Evolutionary conservation across 2,888 invertebrate species (phyloP).

Genomic region (Eremobia ochroleuca): DNA sequence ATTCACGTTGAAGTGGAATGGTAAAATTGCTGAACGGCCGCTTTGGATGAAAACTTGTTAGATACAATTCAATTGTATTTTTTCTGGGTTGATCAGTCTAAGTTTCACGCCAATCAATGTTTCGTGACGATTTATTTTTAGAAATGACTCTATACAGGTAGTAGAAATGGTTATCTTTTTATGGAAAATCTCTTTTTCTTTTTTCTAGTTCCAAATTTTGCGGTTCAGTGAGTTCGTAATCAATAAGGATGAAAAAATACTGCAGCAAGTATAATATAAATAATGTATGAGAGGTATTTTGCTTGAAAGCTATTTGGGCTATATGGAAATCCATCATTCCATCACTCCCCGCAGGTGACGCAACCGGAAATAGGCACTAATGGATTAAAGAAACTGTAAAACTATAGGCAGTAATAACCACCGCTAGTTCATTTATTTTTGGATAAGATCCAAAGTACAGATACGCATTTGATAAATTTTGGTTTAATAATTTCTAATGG

Average conservation of each 20-base stretch:
- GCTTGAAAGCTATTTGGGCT: neutral
- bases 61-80: neutral
- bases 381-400: constrained; percentile 16
- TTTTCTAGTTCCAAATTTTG: neutral
- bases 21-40: neutral
- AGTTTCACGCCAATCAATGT: constrained; percentile 22
- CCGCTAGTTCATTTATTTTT: constrained; percentile 17
- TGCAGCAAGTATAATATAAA: neutral
- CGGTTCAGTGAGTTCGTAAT: neutral
- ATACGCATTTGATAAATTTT: neutral
- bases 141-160: neutral
- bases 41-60: neutral
- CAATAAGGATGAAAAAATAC: neutral
- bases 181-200: neutral
- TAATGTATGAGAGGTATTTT: neutral
- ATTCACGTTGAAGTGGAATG: constrained; percentile 5
- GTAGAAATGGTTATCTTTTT: neutral
- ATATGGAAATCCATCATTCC: constrained; percentile 15
- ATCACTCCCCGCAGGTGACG: constrained; percentile 25
- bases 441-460: constrained; percentile 16
- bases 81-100: constrained; percentile 4
- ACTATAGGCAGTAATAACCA: neutral
- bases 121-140: constrained; percentile 25
- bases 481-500: constrained; percentile 1
- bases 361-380: constrained; percentile 10